Evolutionary conservation across 1,140 invertebrate species (phyloP), one percentile per base, ranked within the genome.

Genomic region (Pteromalus puparum): DNA sequence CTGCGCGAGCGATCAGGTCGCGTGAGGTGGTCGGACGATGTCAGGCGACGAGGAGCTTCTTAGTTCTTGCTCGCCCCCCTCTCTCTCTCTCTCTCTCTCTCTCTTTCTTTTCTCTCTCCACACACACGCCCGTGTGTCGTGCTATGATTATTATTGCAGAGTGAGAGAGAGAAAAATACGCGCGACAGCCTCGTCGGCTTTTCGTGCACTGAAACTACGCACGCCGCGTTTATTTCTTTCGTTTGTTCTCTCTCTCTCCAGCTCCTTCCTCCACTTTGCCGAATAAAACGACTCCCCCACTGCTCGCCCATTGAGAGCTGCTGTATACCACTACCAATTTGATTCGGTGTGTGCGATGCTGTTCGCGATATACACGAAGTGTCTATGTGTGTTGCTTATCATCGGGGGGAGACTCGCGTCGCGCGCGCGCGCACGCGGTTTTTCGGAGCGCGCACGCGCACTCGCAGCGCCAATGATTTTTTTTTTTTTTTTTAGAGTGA

Each of bases 1-100:
- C 48, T 53, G 48, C 48, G 48, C 3, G 48, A 53, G 18, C 5
- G 53, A 61, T 61, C 53, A 61, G 42, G 24, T 81, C 67, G 79
- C 79, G 79, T 30, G 79, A 81, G 79, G 79, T 81, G 79, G 79
- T 81, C 79, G 79, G 42, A 81, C 68, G 79, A 81, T 81, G 67
- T 70, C 67, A 18, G 67, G 53, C 53, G 53, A 61, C 53, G 53
- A 61, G 53, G 53, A 61, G 53, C 53, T 61, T 61, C 53, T 61
- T n/a, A n/a, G 48, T 15, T 53, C 7, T 61, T n/a, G n/a, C n/a
- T n/a, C n/a, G n/a, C n/a, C n/a, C 18, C 18, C 53, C 53, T 18
- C 53, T 61, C 48, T 61, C 21, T n/a, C 18, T n/a, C 18, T 61
- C 15, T 21, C 53, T 2, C 68, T 18, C 4, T 10, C 6, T 68